Base-by-base conservation (phyloP, 2,888 invertebrate genomes). In the Pherbina coryleti region DNA sequence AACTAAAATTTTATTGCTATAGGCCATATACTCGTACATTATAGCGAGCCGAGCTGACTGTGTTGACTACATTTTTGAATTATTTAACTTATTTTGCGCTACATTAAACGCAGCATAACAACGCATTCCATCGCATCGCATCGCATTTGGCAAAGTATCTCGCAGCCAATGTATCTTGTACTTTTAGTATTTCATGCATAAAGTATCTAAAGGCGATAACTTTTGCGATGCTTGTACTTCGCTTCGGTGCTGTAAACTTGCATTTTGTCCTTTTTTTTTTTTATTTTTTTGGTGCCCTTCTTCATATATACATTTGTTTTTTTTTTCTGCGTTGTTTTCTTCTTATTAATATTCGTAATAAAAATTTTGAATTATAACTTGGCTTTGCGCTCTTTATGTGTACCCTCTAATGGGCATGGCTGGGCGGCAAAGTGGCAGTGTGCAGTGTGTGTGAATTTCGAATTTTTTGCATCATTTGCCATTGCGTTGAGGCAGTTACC, bases 41-140 rank as follows among this genome's bases (percentile, higher is more conserved):
- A 34, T 37, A 22, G 44, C 67, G 55, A 34, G 49, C 60, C 17
- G 53, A 51, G 14, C 14, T 14, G 62, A 51, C 31, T 79, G 44
- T 67, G 31, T 49, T 51, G 69, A 37, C 64, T 67, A 31, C 37
- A 79, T 77, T 77, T 83, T 79, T 83, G 84, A 84, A 82, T 82
- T 84, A 83, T 84, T 84, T 82, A 79, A 84, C 82, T 83, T 85
- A 85, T 86, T 86, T 85, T 84, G 82, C 83, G 84, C 79, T 83
- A 84, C 84, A 83, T 85, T 87, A 83, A 82, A 78, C 55, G 69
- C 76, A 37, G 76, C 77, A 76, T 75, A 70, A 44, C 44, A 44
- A 44, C 44, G 44, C 44, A 44, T 44, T 73, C 19, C 75, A 49
- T 19, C 60, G 31, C 64, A 55, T 51, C 55, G 72, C 62, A 67